Evolutionary conservation across 2,888 invertebrate genomes (phyloP).

Genomic region (Eristalis arbustorum): DNA sequence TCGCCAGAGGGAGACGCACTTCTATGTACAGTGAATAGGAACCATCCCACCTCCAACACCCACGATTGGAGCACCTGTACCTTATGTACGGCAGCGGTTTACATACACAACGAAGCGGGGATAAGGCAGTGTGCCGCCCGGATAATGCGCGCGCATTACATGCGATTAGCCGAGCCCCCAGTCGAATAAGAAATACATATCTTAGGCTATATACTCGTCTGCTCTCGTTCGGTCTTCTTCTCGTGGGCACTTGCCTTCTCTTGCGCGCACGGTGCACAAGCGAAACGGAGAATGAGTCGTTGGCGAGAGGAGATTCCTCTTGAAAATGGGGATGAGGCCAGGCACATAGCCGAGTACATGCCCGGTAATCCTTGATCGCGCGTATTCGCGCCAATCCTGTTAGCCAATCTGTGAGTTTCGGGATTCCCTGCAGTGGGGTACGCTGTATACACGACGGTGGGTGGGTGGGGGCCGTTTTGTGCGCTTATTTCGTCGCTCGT

Average conservation of each 20-base stretch:
- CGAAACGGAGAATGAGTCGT: constrained; percentile 26
- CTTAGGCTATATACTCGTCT: constrained; percentile 49
- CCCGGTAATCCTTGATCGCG: constrained; percentile 67
- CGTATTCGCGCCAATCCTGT: constrained; percentile 65
- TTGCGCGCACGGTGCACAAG: constrained; percentile 21
- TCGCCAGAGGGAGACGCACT: constrained; percentile 59
- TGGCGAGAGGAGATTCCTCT: constrained; percentile 38
- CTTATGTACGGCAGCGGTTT: constrained; percentile 32
- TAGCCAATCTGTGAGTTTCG: constrained; percentile 60
- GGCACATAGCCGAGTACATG: constrained; percentile 25
- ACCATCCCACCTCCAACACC: constrained; percentile 64
- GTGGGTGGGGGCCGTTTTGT: constrained; percentile 23
- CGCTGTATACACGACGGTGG: constrained; percentile 5
- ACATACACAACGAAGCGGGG: constrained; percentile 62
- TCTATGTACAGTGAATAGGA: constrained; percentile 43
- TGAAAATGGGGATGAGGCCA: constrained; percentile 47
- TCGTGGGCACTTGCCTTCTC: constrained; percentile 11
- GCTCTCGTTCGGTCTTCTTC: constrained; percentile 18
- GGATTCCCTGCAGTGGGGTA: constrained; percentile 36
- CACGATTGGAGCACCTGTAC: constrained; percentile 68
- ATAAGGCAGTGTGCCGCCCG: constrained; percentile 76
- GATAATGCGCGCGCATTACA: constrained; percentile 81
- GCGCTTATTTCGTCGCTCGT: constrained; percentile 10
- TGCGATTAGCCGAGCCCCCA: constrained; percentile 77
- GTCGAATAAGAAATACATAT: constrained; percentile 59